Conservation (phyloP, 35 echinoderm and acorn worm genomes). For the Eucidaris tribuloides region DNA sequence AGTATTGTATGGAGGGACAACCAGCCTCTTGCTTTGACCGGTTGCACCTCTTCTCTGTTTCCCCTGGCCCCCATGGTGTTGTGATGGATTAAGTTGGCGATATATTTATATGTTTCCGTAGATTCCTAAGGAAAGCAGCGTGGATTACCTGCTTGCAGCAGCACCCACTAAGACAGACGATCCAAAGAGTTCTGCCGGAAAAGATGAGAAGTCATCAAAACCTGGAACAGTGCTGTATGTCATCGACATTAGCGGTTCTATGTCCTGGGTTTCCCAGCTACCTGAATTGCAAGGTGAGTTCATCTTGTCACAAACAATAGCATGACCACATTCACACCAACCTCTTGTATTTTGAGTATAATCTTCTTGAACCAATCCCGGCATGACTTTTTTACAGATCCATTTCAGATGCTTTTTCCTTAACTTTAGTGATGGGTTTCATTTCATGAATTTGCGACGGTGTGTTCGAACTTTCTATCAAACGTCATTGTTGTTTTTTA, state of each 20-base stretch:
- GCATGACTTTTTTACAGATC: slow-evolving; percentile 20
- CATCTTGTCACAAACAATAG: too few species aligned
- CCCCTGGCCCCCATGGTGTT: too few species aligned
- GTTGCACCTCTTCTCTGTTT: too few species aligned
- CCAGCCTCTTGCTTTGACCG: too few species aligned
- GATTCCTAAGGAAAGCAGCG: slow-evolving; percentile 84
- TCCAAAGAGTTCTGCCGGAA: neutral
- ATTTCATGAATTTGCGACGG: neutral
- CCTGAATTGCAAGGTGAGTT: slow-evolving; percentile 85
- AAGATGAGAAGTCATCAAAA: neutral
- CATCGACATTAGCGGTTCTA: slow-evolving; percentile 90
- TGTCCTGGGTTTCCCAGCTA: slow-evolving; percentile 50
- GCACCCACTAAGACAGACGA: slow-evolving; percentile 24
- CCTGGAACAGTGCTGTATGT: slow-evolving; percentile 66
- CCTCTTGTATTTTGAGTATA: slow-evolving; percentile 18
- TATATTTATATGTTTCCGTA: too few species aligned
- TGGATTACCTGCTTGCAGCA: slow-evolving; percentile 83
- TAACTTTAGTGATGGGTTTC: neutral
- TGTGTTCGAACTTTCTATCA: neutral
- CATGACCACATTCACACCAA: neutral
- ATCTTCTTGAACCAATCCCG: slow-evolving; percentile 56
- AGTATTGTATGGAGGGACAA: too few species aligned
- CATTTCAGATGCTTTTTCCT: neutral
- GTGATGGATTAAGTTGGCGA: too few species aligned
- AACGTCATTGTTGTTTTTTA: too few species aligned